Evolutionary conservation across 2,113 vertebrate species (phyloP), one percentile per base, ranked within the genome.

Genomic region (Epinephelus lanceolatus): DNA sequence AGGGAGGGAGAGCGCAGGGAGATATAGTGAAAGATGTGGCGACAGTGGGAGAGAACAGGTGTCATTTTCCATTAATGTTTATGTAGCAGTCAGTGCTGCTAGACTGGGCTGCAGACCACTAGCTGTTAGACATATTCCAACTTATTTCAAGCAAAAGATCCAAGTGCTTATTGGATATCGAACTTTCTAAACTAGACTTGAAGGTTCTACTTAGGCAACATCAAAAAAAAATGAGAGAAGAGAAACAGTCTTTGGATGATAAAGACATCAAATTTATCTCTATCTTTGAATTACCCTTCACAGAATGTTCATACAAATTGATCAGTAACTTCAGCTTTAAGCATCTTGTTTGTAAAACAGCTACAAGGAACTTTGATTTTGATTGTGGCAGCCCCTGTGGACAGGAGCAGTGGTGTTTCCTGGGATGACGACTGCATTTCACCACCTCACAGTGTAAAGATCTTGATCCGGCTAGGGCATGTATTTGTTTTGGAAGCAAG

Each of bases 11-110:
- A 15, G 0, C 8, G 17, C 19, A 21, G 19, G 19, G 56, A 40
- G 66, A 60, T 23, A 19, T 62, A 19, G 23, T 68, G 52, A 57
- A 47, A 80, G 33, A 77, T 62, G 57, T 51, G 53, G 62, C 17
- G 9, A 21, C 69, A 45, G 63, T 55, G 5, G 42, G 30, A 62
- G 33, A 25, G 52, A 51, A 71, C 27, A 42, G 13, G 18, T 25
- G 23, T 45, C 25, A 49, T 80, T 67, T 78, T 25, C n/a, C 33
- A 30, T 61, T 17, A 14, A 2, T 9, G 1, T 40, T 71, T 23
- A 5, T 66, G 56, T 53, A 18, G 65, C 3, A 3, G 63, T 27
- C 61, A 6, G 25, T 76, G 45, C 42, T 45, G 42, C 42, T 45
- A 2, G 9, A 8, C 11, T 8, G 9, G 42, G 42, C 42, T 45